phyloP scores from a whole-genome alignment of 2,797 vertebrate genomes.

The Arrhamphus sclerolepis region DNA sequence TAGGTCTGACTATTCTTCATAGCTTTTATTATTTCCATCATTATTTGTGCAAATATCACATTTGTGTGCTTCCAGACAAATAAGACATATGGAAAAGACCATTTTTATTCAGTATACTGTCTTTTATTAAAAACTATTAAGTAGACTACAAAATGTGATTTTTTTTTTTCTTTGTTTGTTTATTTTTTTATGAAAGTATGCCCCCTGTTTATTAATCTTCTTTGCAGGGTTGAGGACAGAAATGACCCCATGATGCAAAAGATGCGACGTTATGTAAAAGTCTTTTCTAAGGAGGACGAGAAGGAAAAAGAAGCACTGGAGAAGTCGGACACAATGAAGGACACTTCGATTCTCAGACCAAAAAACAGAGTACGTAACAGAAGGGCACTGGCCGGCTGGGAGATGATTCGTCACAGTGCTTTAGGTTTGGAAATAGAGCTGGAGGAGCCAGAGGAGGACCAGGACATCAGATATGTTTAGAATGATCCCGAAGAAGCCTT shows the following conservation, averaged over 20 bases:
- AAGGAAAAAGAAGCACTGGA: slow-evolving; percentile 45
- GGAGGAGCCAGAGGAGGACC: slow-evolving; percentile 53
- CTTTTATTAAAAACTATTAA: too few species aligned
- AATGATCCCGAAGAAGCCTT: background rate
- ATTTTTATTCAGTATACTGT: too few species aligned
- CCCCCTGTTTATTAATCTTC: background rate
- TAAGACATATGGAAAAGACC: too few species aligned
- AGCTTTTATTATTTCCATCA: too few species aligned
- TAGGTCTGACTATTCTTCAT: too few species aligned
- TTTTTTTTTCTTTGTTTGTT: too few species aligned
- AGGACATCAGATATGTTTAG: slow-evolving; percentile 68
- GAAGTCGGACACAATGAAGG: slow-evolving; percentile 45
- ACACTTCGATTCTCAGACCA: slow-evolving; percentile 23
- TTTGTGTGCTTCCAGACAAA: too few species aligned
- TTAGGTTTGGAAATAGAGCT: slow-evolving; percentile 68
- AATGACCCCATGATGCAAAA: slow-evolving; percentile 75
- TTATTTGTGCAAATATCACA: too few species aligned
- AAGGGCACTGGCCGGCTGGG: slow-evolving; percentile 64
- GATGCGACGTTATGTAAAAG: slow-evolving; percentile 75
- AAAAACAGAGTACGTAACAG: slow-evolving; percentile 36
- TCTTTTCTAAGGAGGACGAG: slow-evolving; percentile 69
- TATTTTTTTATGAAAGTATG: background rate
- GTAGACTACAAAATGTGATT: too few species aligned
- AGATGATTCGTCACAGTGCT: slow-evolving; percentile 76
- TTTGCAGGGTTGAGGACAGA: slow-evolving; percentile 79